These are phyloP conservation scores for Sicus ferrugineus DNA, from an alignment of 2,888 invertebrate genomes.

Conservation along the genomic window DNA sequence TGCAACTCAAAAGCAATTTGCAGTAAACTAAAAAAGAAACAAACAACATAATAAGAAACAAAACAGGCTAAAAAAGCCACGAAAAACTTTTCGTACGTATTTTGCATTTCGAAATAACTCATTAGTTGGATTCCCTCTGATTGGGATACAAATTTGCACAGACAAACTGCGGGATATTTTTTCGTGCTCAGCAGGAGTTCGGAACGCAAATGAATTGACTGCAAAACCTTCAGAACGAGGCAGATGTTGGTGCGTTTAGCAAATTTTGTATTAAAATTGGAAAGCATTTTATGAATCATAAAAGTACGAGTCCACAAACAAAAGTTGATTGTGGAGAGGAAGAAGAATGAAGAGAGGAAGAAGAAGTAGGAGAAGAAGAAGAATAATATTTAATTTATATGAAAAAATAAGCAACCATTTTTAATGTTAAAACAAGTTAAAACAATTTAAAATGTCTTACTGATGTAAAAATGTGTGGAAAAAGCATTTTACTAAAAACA, in stretches of 20 bases:
- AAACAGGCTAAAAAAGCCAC: too few species aligned
- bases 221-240: too few species aligned
- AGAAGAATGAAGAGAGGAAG: background rate
- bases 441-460: background rate
- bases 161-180: background rate
- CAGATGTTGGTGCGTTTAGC: background rate
- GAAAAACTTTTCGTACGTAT: background rate
- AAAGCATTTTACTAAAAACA: too few species aligned
- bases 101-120: background rate
- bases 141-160: background rate
- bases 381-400: background rate
- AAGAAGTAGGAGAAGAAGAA: background rate
- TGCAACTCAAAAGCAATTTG: background rate
- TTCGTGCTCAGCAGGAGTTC: background rate
- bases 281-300: slow-evolving; percentile 6
- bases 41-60: background rate
- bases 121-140: background rate
- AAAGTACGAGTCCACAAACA: background rate
- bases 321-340: background rate
- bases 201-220: too few species aligned
- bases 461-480: background rate
- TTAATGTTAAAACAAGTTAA: too few species aligned
- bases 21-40: background rate
- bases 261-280: slow-evolving; percentile 2
- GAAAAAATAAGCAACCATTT: background rate